Percentiles rank a stretch among this genome's conserved stretches.
phyloP scores from a whole-genome alignment of 2,797 vertebrate species.

The Antrozous pallidus region DNA sequence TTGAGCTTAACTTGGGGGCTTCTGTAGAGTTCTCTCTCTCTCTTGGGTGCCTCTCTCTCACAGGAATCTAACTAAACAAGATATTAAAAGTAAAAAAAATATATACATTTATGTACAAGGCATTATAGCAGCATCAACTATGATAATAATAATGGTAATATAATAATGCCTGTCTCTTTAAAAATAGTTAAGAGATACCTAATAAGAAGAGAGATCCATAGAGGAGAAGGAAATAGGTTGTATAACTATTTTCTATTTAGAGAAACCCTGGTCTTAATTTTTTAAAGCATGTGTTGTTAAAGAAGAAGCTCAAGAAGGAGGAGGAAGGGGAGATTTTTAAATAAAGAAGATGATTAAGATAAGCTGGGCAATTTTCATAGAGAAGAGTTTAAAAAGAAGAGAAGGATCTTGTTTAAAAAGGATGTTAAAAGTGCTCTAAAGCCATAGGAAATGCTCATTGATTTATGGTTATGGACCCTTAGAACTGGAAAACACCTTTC shows the following conservation, averaged over 20 bases:
- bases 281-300: background rate
- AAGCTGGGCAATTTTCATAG: background rate
- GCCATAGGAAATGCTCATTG: background rate
- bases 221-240: background rate
- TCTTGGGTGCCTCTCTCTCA: background rate
- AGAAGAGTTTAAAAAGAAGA: background rate
- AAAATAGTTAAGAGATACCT: background rate
- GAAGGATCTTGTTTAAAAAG: background rate
- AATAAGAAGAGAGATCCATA: background rate
- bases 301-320: background rate
- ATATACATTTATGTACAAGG: background rate
- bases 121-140: background rate
- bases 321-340: background rate
- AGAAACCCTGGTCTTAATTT: background rate
- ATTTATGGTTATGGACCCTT: background rate
- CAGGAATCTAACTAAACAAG: background rate
- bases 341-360: background rate
- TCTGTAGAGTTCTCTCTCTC: background rate
- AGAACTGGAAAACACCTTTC: background rate
- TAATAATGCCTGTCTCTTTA: background rate
- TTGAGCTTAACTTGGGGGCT: background rate
- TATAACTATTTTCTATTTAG: background rate
- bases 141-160: background rate
- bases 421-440: background rate
- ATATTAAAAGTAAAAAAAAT: background rate